phyloP scores from a whole-genome alignment of 1,140 invertebrate genomes.

The Sarcophaga bullata region DNA sequence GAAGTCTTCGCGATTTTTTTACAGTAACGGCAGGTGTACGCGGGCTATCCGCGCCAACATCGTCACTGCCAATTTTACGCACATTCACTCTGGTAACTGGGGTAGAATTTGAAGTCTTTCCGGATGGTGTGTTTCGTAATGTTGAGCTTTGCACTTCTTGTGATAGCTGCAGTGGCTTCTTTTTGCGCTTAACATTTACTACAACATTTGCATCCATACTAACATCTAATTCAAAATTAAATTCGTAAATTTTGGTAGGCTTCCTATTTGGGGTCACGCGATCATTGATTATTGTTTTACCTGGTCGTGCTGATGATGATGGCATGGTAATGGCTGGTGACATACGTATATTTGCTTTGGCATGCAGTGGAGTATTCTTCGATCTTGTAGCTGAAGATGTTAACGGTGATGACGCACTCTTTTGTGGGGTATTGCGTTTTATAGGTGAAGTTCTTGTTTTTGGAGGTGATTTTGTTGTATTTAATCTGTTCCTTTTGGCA shows the following conservation, averaged over 20 bases:
- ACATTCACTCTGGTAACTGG: conserved; percentile 56
- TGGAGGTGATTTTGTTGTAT: conserved; percentile 27
- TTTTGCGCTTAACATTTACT: conserved; percentile 63
- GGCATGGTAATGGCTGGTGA: conserved; percentile 51
- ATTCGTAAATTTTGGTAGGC: conserved; percentile 61
- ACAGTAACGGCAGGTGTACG: conserved; percentile 53
- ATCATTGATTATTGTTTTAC: conserved; percentile 61
- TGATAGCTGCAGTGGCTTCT: conserved; percentile 47
- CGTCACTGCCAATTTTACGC: conserved; percentile 46
- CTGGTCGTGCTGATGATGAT: conserved; percentile 49
- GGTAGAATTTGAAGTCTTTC: conserved; percentile 36
- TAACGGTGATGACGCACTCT: background rate
- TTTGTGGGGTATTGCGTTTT: conserved; percentile 16
- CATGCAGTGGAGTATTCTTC: conserved; percentile 37
- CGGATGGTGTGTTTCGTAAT: background rate
- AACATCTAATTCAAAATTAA: conserved; percentile 64
- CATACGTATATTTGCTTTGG: conserved; percentile 54
- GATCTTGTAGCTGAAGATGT: conserved; percentile 25
- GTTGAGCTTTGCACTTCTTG: background rate
- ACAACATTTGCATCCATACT: conserved; percentile 65
- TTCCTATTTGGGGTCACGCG: conserved; percentile 57
- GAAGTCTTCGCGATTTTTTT: conserved; percentile 41
- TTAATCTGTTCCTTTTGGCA: conserved; percentile 9
- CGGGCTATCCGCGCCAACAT: conserved; percentile 50
- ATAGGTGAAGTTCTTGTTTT: background rate